These are phyloP conservation scores for Allygus modestus DNA, from an alignment of 2,888 invertebrate species.

Conservation along the genomic window DNA sequence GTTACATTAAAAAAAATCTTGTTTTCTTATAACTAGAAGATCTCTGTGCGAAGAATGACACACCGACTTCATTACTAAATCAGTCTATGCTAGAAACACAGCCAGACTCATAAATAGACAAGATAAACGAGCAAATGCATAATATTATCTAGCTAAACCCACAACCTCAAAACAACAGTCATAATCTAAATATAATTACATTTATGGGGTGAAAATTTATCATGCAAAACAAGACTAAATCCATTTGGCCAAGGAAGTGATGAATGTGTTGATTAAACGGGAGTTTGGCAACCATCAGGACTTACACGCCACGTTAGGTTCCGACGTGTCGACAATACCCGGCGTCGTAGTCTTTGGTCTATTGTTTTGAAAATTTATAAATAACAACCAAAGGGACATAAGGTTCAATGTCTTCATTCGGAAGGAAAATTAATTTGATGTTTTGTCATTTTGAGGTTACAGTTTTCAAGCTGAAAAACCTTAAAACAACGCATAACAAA, in stretches of 20 bases:
- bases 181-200: background rate
- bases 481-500: no score
- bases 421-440: no score
- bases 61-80: no score
- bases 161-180: background rate
- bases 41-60: no score
- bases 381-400: background rate
- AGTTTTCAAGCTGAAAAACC: no score
- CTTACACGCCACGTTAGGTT: conserved; percentile 40
- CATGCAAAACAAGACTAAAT: conserved; percentile 24
- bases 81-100: no score
- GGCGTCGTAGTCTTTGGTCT: background rate
- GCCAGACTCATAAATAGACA: no score
- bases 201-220: conserved; percentile 8
- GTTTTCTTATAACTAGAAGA: no score
- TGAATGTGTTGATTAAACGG: conserved; percentile 39
- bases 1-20: no score
- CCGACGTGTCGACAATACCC: background rate
- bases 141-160: no score
- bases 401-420: background rate
- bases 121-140: no score
- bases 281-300: conserved; percentile 19
- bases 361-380: conserved; percentile 16
- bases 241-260: conserved; percentile 29
- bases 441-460: no score